Evolutionary conservation across 2,797 vertebrate genomes (phyloP), one percentile per base, ranked within the genome.

Genomic region (Neosilurus mollespiculum): DNA sequence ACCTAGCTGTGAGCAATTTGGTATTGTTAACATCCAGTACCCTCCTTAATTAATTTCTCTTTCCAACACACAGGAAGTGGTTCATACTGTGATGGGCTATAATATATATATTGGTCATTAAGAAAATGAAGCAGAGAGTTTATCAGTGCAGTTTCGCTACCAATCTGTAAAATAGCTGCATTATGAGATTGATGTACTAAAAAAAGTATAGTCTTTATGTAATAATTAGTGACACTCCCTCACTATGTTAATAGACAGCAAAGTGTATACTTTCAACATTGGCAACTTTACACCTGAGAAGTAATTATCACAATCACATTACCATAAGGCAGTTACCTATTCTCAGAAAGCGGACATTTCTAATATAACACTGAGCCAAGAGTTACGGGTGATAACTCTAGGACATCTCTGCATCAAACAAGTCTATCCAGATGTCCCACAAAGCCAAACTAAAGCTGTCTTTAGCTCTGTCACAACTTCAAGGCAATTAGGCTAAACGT

Each of bases 401-500:
- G 14, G n/a, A 26, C 67, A 71, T n/a, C 10, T 0, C 4, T 43
- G 20, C 15, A 22, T 69, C 66, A 22, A 37, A 67, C 64, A 66
- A 67, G 67, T 70, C 67, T 20, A 43, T 43, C 34, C 34, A n/a
- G 37, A 70, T 70, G 67, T 73, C 9, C 16, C 53, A 59, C 24
- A 56, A 43, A 43, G 58, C 30, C 43, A 77, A 77, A 61, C 20
- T 61, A 61, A 37, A 22, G 24, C n/a, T 26, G 26, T 49, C 67
- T 70, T 49, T 70, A 22, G 15, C n/a, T 73, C 5, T 83, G 67
- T 87, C 89, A 90, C 89, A 89, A 90, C 90, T 91, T 91, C 90
- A 91, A 86, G 88, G 89, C 91, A 93, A 93, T 93, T 92, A 94
- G 88, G 90, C 89, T 88, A 87, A 84, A 88, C 87, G 87, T 88